Conservation (phyloP, 2,888 invertebrate genomes). For the Helleia helle region DNA sequence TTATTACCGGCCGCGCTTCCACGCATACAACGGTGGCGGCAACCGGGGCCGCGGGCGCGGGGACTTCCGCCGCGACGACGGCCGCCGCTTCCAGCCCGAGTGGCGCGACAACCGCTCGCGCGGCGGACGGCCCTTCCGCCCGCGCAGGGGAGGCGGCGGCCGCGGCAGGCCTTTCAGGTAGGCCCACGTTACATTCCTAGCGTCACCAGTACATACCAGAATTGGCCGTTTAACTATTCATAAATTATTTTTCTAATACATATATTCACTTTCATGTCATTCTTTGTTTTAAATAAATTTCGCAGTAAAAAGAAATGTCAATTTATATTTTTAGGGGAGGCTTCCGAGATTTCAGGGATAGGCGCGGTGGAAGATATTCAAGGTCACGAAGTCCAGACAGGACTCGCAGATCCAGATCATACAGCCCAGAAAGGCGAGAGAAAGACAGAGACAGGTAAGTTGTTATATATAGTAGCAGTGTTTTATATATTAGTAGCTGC, state of each 20-base stretch:
- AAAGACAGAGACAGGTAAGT: slow-evolving; percentile 65
- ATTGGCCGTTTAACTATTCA: too few relatives aligned
- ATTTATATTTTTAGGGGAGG: slow-evolving; percentile 35
- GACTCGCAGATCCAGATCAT: slow-evolving; percentile 59
- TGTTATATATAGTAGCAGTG: background rate
- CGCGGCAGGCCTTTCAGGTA: slow-evolving; percentile 63
- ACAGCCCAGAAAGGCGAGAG: slow-evolving; percentile 61
- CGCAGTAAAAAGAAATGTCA: too few relatives aligned
- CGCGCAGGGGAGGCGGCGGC: slow-evolving; percentile 51
- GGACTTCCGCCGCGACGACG: slow-evolving; percentile 48
- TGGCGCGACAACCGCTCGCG: slow-evolving; percentile 48
- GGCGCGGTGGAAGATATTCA: slow-evolving; percentile 71
- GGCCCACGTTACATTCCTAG: slow-evolving; percentile 18
- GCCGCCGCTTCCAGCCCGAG: slow-evolving; percentile 34
- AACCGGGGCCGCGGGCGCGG: slow-evolving; percentile 62
- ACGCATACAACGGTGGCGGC: slow-evolving; percentile 75
- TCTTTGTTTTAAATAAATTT: background rate
- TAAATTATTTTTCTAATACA: too few relatives aligned
- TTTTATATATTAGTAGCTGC: too few relatives aligned
- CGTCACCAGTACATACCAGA: too few relatives aligned
- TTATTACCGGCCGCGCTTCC: slow-evolving; percentile 86
- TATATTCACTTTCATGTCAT: too few relatives aligned
- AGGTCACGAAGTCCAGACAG: slow-evolving; percentile 74
- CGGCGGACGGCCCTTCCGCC: slow-evolving; percentile 55
- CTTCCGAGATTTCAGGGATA: slow-evolving; percentile 80